A percentile compares a stretch with the other conserved stretches of the same genome.
Conservation (phyloP, 1,140 invertebrate genomes). For the Portunus trituberculatus region DNA sequence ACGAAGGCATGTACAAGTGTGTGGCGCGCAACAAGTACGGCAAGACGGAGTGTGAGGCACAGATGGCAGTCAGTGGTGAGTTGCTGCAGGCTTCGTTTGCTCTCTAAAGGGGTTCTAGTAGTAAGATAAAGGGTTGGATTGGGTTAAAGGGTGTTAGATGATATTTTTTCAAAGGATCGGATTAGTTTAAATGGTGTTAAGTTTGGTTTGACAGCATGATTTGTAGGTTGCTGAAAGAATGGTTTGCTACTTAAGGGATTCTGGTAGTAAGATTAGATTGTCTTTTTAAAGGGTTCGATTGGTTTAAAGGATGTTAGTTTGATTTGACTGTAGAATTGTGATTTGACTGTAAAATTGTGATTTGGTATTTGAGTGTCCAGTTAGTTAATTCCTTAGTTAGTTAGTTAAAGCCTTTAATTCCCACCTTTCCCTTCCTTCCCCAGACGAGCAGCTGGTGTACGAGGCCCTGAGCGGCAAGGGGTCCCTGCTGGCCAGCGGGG, state of each 20-base stretch:
- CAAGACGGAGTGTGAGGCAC: conserved; percentile 87
- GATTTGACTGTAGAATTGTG: too few species aligned
- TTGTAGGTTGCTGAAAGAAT: too few species aligned
- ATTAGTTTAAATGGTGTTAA: not conserved
- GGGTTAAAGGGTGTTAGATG: not conserved
- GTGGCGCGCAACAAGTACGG: conserved; percentile 92
- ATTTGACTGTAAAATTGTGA: too few species aligned
- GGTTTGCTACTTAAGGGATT: too few species aligned
- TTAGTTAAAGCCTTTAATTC: not conserved
- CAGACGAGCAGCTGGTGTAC: conserved; percentile 91
- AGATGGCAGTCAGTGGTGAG: conserved; percentile 89
- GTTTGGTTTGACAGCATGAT: too few species aligned
- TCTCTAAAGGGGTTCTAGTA: too few species aligned
- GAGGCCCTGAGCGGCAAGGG: conserved; percentile 84
- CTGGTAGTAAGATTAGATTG: too few species aligned
- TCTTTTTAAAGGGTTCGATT: too few species aligned
- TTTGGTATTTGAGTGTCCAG: too few species aligned
- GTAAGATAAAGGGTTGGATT: too few species aligned
- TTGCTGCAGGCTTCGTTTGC: not conserved
- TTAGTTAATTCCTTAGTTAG: too few species aligned
- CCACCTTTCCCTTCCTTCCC: not conserved
- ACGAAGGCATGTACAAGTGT: conserved; percentile 94
- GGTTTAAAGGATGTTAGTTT: too few species aligned
- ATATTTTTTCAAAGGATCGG: not conserved
- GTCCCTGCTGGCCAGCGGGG: conserved; percentile 84